A percentile compares a stretch with the other conserved stretches of the same genome.
These are phyloP conservation scores for Spicauda simplicius DNA, from an alignment of 2,888 invertebrate species.

Conservation along the genomic window DNA sequence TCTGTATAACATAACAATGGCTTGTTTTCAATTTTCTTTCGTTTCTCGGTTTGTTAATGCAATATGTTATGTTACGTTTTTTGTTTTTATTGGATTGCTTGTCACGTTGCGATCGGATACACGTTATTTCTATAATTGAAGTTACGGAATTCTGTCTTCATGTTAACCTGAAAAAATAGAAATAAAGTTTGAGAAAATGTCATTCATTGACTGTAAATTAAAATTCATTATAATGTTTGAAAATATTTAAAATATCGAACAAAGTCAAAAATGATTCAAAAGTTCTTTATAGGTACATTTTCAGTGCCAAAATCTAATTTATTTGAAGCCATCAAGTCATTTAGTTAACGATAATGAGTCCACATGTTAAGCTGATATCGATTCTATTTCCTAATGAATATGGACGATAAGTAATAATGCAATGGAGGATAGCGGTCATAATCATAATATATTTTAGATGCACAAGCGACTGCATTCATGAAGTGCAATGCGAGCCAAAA, in stretches of 20 bases:
- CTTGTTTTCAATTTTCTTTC: slow-evolving; percentile 82
- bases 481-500: slow-evolving; percentile 76
- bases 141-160: neutral
- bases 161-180: slow-evolving; percentile 7
- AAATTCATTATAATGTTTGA: neutral
- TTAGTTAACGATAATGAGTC: slow-evolving; percentile 2
- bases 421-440: slow-evolving; percentile 47
- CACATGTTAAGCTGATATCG: slow-evolving; percentile 3
- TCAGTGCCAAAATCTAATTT: slow-evolving; percentile 6
- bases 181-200: neutral
- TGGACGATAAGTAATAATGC: slow-evolving; percentile 16
- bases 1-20: slow-evolving; percentile 83
- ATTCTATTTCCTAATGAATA: slow-evolving; percentile 26
- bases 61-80: slow-evolving; percentile 43
- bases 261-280: neutral
- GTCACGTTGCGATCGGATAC: slow-evolving; percentile 12
- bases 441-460: slow-evolving; percentile 59
- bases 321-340: neutral
- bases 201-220: neutral
- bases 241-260: neutral
- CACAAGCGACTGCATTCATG: slow-evolving; percentile 73
- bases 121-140: neutral
- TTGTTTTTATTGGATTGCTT: slow-evolving; percentile 34
- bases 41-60: slow-evolving; percentile 48
- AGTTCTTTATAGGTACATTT: neutral